Evolutionary conservation across 2,888 invertebrate species (phyloP), one percentile per base, ranked within the genome.

Genomic region (Sinotaia quadrata): DNA sequence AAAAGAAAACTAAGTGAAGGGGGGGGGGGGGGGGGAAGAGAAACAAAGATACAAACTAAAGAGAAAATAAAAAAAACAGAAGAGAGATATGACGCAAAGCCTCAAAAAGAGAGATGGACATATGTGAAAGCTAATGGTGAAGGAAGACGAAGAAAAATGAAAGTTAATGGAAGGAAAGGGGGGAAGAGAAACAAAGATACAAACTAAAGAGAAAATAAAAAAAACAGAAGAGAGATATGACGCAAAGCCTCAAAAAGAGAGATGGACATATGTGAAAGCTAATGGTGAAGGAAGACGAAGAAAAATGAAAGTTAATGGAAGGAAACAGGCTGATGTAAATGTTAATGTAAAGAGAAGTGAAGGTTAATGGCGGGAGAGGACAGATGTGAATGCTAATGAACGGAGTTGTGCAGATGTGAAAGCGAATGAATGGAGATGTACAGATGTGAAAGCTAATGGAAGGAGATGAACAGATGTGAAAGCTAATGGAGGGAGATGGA

Each of bases 51-150:
- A 51, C 4, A 36, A 8, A 34, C 12, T 8, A 52, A 49, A 52
- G 37, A 54, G 54, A 63, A 37, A 63, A 34, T 37, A 31, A 63
- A 36, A 61, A 27, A 47, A 29, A 47, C 12, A 61, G 18, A 24
- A 27, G 37, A 21, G 37, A 10, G 36, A 31, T 12, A 37, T 15
- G 7, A 24, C 2, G 33, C 29, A 56, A 21, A 31, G 10, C 27
- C 31, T 36, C 31, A 47, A 18, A 47, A 41, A 49, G 34, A 34
- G 21, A 61, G 47, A 47, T 37, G 54, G 51, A 66, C 27, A 66
- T 44, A 34, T 29, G 10, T 21, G 54, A 5, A 31, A n/a, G n/a
- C n/a, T n/a, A n/a, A n/a, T n/a, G 41, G 3, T 41, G 3, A 41
- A 36, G 8, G 5, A n/a, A 33, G 37, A 37, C 21, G 24, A 27